A percentile compares a stretch with the other conserved stretches of the same genome.
phyloP scores from a whole-genome alignment of 2,113 vertebrate species.

The Aix galericulata region DNA sequence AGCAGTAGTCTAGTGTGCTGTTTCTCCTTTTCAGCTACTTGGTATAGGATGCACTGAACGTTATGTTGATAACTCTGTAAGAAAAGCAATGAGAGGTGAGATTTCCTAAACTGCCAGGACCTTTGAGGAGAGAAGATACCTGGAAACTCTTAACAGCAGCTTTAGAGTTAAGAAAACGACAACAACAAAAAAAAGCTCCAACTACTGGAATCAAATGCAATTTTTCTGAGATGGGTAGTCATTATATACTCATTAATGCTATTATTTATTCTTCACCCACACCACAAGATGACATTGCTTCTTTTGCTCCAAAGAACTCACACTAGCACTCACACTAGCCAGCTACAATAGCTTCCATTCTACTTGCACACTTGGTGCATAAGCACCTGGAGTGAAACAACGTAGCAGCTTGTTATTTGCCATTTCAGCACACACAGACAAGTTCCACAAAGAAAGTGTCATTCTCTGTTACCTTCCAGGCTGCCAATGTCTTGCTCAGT shows the following conservation, averaged over 20 bases:
- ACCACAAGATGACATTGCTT: not conserved
- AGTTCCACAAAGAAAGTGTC: not conserved
- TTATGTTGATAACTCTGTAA: slow-evolving; percentile 72
- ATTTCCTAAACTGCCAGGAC: not conserved
- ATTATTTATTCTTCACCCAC: not conserved
- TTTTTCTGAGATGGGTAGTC: not conserved
- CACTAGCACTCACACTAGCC: not conserved
- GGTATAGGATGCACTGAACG: slow-evolving; percentile 8
- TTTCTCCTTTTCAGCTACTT: slow-evolving; percentile 68
- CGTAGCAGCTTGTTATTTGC: not conserved
- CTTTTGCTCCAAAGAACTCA: not conserved
- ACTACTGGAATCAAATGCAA: not conserved
- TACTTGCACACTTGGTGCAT: too few relatives aligned
- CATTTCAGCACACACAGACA: not conserved
- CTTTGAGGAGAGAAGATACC: not conserved
- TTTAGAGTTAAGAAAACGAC: not conserved
- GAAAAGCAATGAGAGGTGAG: not conserved
- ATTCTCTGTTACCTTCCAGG: slow-evolving; percentile 77
- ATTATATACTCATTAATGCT: not conserved
- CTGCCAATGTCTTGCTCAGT: slow-evolving; percentile 69
- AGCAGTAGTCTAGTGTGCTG: slow-evolving; percentile 7
- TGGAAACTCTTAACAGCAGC: not conserved
- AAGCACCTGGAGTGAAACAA: not conserved
- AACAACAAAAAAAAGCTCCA: not conserved
- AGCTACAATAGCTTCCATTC: not conserved